These are phyloP conservation scores for Habroteleia sp. DNA, from an alignment of 2,888 invertebrate genomes.

Conservation along the genomic window DNA sequence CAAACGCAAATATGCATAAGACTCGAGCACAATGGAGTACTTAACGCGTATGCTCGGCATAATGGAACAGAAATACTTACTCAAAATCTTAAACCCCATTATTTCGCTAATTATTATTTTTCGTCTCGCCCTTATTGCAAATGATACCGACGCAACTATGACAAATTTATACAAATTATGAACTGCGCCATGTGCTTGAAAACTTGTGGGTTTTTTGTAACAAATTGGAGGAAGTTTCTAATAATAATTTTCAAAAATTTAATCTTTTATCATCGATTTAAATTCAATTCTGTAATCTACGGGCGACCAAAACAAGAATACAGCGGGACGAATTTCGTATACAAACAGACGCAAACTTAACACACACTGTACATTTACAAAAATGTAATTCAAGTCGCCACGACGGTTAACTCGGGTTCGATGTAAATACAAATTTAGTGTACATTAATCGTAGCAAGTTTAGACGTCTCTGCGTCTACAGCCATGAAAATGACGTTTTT, in stretches of 20 bases:
- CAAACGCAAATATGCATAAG: slow-evolving; percentile 13
- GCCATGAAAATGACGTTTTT: slow-evolving; percentile 4
- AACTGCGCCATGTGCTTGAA: no score
- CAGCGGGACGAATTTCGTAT: slow-evolving; percentile 1
- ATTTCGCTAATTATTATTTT: no score
- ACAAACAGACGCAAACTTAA: slow-evolving; percentile 19
- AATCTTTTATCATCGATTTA: no score
- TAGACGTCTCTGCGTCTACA: slow-evolving; percentile 12
- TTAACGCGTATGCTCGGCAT: neutral
- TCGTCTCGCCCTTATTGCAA: no score
- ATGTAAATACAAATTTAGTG: slow-evolving; percentile 20
- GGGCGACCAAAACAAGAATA: neutral
- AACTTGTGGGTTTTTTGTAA: no score
- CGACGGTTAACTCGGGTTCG: slow-evolving; percentile 22
- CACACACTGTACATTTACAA: slow-evolving; percentile 9
- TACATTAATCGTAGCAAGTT: slow-evolving; percentile 14
- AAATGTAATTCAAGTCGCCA: slow-evolving; percentile 19
- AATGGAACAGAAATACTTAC: no score
- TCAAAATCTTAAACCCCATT: no score
- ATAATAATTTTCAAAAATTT: no score
- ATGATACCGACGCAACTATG: no score
- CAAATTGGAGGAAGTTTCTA: no score
- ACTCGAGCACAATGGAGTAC: slow-evolving; percentile 7
- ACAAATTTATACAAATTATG: no score
- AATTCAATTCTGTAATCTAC: no score